phyloP scores from a whole-genome alignment of 1,140 invertebrate genomes.

The Drosophila lacertosa region DNA sequence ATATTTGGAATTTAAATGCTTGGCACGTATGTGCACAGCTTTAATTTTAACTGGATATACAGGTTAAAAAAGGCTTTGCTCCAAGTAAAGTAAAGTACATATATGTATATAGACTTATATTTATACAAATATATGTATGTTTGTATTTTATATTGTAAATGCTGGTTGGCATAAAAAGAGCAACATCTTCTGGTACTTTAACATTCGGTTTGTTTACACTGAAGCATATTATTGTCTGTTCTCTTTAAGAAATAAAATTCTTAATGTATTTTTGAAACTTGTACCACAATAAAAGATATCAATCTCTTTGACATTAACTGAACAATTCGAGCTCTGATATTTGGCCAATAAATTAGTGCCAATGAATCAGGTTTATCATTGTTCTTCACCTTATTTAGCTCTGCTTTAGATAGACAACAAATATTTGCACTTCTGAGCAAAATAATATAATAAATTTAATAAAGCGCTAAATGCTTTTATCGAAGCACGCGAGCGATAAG shows the following conservation, averaged over 20 bases:
- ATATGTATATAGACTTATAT: background rate
- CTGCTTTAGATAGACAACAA: background rate
- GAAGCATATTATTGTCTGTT: background rate
- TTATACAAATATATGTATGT: background rate
- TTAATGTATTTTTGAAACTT: constrained; percentile 7
- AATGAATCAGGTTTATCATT: background rate
- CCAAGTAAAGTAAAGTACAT: constrained; percentile 3
- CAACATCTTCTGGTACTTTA: background rate
- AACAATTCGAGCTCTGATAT: background rate
- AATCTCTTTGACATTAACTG: background rate
- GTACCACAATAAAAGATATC: constrained; percentile 2
- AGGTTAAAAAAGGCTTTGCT: constrained; percentile 1
- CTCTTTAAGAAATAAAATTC: background rate
- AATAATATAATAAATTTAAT: background rate
- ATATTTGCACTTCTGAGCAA: background rate
- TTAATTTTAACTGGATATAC: constrained; percentile 17
- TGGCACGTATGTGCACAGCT: background rate
- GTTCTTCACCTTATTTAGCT: background rate
- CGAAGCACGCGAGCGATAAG: constrained; percentile 16
- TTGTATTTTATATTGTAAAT: too few relatives aligned
- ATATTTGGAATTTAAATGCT: background rate
- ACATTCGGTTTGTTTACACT: background rate
- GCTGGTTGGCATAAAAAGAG: background rate
- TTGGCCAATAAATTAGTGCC: background rate
- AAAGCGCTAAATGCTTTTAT: background rate